Percentiles rank a stretch among this genome's conserved stretches.
Evolutionary conservation across 1,140 invertebrate genomes (phyloP).

Genomic region (Chironomus striatipennis): DNA sequence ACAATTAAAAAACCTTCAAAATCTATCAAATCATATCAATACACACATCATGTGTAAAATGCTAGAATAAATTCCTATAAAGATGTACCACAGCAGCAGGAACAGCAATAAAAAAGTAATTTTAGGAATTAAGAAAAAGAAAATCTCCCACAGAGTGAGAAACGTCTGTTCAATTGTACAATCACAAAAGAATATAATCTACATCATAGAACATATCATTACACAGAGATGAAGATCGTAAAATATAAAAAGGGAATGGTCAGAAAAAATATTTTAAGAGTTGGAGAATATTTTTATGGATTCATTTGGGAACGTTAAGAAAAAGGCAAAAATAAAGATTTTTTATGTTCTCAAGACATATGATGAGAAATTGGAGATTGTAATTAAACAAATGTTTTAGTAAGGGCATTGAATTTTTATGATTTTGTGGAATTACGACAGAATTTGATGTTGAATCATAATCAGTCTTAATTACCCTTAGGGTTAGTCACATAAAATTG

Average conservation of each 20-base stretch:
- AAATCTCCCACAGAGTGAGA: neutral
- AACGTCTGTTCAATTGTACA: neutral
- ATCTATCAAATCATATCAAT: neutral
- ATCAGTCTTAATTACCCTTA: too few relatives aligned
- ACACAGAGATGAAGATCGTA: neutral
- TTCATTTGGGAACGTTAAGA: neutral
- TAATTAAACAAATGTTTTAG: too few relatives aligned
- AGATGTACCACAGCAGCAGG: neutral
- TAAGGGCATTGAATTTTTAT: too few relatives aligned
- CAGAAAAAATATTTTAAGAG: neutral
- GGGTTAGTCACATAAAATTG: too few relatives aligned
- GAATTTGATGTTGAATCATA: too few relatives aligned
- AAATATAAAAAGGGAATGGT: neutral
- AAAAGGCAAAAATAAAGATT: too few relatives aligned
- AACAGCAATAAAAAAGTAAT: conserved; percentile 7
- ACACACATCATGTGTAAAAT: neutral
- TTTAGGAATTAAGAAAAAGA: too few relatives aligned
- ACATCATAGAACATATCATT: neutral
- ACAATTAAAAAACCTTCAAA: neutral
- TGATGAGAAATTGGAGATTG: too few relatives aligned
- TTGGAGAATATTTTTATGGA: neutral
- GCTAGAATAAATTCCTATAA: neutral
- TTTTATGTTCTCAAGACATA: neutral
- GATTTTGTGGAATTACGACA: too few relatives aligned
- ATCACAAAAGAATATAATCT: neutral